These are phyloP conservation scores for Drosophila asahinai DNA, from an alignment of 1,140 invertebrate species.

Conservation along the genomic window DNA sequence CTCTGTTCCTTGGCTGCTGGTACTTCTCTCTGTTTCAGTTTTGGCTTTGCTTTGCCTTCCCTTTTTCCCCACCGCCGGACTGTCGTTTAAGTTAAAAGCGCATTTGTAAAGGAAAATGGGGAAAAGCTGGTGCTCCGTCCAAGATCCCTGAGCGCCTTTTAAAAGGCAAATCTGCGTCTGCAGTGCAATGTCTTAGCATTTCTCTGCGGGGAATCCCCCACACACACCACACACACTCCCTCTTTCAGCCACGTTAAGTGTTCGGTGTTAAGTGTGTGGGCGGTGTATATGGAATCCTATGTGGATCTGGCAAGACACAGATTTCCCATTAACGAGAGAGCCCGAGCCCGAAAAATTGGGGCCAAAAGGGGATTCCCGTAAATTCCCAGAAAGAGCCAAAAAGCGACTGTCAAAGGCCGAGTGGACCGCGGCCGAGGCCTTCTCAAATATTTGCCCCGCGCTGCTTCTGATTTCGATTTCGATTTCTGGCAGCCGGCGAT, in stretches of 20 bases:
- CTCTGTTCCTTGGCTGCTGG: background rate
- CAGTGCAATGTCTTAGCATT: conserved; percentile 68
- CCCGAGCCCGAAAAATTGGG: background rate
- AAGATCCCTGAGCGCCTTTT: conserved; percentile 67
- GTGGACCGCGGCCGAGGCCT: background rate
- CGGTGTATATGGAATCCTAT: conserved; percentile 9
- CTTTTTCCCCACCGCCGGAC: conserved; percentile 21
- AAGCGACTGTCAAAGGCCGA: conserved; percentile 5
- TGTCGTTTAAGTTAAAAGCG: conserved; percentile 81
- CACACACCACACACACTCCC: background rate
- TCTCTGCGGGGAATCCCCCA: conserved; percentile 13
- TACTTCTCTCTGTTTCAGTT: conserved; percentile 21
- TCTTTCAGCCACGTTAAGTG: conserved; percentile 53
- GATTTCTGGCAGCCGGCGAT: conserved; percentile 23
- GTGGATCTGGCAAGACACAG: conserved; percentile 6
- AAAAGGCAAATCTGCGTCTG: conserved; percentile 69
- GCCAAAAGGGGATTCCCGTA: conserved; percentile 2
- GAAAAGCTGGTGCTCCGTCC: background rate
- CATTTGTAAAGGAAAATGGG: conserved; percentile 64
- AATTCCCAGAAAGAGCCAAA: background rate
- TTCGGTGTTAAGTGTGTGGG: conserved; percentile 55
- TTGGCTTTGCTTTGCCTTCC: conserved; percentile 1
- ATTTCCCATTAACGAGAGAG: conserved; percentile 19
- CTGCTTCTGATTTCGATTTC: conserved; percentile 9
- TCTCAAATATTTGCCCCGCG: conserved; percentile 51